phyloP scores from a whole-genome alignment of 2,113 vertebrate genomes.

The Macaca nemestrina region DNA sequence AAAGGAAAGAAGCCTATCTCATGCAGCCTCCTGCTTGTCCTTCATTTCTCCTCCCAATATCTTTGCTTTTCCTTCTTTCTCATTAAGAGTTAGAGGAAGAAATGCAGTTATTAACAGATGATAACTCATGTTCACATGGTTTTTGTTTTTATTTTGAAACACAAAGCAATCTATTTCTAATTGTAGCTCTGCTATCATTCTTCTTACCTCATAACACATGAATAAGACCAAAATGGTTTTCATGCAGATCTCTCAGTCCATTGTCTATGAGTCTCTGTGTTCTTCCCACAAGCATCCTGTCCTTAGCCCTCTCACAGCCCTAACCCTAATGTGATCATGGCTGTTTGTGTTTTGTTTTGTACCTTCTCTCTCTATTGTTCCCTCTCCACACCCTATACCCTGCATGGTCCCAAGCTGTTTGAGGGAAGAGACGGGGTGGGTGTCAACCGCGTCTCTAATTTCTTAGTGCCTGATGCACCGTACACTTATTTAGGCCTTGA shows the following conservation, averaged over 20 bases:
- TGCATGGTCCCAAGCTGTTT: not conserved
- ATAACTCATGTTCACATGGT: not conserved
- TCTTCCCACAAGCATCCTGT: not conserved
- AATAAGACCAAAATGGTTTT: not conserved
- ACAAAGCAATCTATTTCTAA: not conserved
- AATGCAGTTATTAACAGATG: not conserved
- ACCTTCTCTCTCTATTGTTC: not conserved
- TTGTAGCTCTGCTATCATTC: not conserved
- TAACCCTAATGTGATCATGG: not conserved
- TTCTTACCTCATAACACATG: not conserved
- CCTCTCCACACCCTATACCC: too few species aligned
- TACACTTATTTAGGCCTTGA: not conserved
- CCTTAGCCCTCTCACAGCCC: not conserved
- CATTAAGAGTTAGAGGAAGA: not conserved
- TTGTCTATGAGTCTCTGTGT: not conserved
- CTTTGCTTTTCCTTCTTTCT: not conserved
- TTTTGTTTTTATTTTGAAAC: not conserved
- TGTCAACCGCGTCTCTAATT: not conserved
- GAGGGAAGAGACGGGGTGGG: not conserved
- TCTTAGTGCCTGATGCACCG: too few species aligned
- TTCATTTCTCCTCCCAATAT: not conserved
- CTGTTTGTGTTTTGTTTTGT: not conserved
- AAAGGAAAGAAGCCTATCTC: not conserved
- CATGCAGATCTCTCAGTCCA: fast-evolving
- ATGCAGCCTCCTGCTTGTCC: not conserved